A percentile compares a stretch with the other conserved stretches of the same genome.
These are phyloP conservation scores for Phyllotis vaccarum DNA, from an alignment of 2,797 vertebrate species.

Conservation along the genomic window DNA sequence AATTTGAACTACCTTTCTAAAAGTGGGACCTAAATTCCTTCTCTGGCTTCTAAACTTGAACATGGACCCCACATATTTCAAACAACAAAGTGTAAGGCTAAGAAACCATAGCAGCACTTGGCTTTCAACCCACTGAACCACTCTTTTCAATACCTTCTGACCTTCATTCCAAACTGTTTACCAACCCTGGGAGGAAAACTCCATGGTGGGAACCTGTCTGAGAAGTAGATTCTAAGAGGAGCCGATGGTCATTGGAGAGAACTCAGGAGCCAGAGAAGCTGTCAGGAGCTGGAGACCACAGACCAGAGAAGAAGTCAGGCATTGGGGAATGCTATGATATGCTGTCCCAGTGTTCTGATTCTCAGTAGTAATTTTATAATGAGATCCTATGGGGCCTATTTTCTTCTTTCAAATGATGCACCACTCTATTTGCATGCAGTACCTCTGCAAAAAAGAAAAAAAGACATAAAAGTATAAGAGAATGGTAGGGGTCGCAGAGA, in stretches of 20 bases:
- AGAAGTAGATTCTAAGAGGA: not conserved
- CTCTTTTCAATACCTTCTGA: slow-evolving; percentile 80
- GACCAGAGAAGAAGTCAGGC: not conserved
- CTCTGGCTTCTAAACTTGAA: slow-evolving; percentile 71
- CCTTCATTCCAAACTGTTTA: slow-evolving; percentile 61
- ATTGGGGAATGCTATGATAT: not conserved
- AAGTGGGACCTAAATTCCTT: not conserved
- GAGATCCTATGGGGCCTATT: not conserved
- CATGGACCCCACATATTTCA: slow-evolving; percentile 55
- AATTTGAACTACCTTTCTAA: not conserved
- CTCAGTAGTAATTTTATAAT: not conserved
- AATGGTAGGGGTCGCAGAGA: not conserved
- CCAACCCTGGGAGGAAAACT: slow-evolving; percentile 29
- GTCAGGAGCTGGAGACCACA: not conserved
- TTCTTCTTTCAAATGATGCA: not conserved
- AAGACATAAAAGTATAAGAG: not conserved
- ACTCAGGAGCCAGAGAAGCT: too few relatives aligned
- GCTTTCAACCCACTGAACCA: slow-evolving; percentile 81
- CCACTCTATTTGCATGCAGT: not conserved
- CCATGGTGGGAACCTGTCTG: not conserved
- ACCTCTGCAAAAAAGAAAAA: not conserved
- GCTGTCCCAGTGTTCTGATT: not conserved
- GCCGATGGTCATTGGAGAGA: not conserved
- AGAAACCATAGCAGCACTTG: slow-evolving; percentile 85
- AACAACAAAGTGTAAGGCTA: slow-evolving; percentile 73